Base-by-base conservation (phyloP, 2,888 invertebrate species). In the Drosophila dives region DNA sequence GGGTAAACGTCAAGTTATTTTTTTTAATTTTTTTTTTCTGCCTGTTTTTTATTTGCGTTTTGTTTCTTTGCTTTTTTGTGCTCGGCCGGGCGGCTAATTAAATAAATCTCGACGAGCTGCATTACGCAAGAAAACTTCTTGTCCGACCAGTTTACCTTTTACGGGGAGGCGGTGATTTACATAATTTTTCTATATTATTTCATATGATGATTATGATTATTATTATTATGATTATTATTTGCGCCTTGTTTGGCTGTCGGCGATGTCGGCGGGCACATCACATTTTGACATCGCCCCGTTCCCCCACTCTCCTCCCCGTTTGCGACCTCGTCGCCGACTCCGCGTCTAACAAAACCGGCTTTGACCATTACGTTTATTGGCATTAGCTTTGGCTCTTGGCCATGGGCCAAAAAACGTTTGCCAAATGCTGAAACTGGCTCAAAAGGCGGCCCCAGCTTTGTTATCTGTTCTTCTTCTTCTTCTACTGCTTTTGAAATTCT, bases 121-220 rank as follows among this genome's bases (percentile, higher is more conserved):
- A 69, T 81, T 75, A 72, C 80, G 80, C 80, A 82, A 73, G 42
- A 66, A 65, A 75, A 66, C 66, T 69, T 77, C 64, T 72, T 64
- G 56, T 72, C 42, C 32, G 70, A 54, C 61, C 78, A 71, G 70
- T 81, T 81, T 79, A 72, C 84, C 83, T 77, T 81, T 81, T 77
- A 64, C 74, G 86, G 69, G 33, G 58, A 60, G 60, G 56, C 62
- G 75, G 56, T 60, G 75, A 86, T 86, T 85, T 84, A 67, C 85
- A 85, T 85, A 86, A 85, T 80, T 76, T 77, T 78, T 75, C 71
- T 76, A 72, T 82, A 82, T 82, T 80, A 86, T 80, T 86, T 75
- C 76, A 78, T 72, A 72, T 73, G 74, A 80, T 80, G 74, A 80
- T 81, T 79, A 79, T 83, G 76, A 71, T 73, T 68, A 68, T 70